Evolutionary conservation across 2,888 invertebrate species (phyloP), one percentile per base, ranked within the genome.

Genomic region (Chironomus riparius): DNA sequence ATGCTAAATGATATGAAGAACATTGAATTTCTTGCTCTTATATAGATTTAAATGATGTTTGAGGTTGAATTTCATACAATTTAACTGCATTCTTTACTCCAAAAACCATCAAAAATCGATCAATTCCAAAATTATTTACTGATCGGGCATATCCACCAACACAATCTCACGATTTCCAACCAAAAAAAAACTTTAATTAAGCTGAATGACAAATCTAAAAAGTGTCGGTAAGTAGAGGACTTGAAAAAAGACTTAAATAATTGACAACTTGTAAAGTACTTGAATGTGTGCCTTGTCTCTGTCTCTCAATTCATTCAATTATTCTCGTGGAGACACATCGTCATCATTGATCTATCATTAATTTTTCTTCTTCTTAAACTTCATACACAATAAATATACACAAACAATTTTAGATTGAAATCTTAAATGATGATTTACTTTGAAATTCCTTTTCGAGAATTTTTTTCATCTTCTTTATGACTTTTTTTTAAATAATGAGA

Each of bases 151-250:
- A 28, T 28, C 3, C 5, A 28, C 28, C 3, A 28, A 28, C 5
- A 28, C 50, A 50, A n/a, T 15, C 15, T 15, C 50, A 50, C 50
- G 50, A 15, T 4, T 70, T 28, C 38, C 38, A 38, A 38, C 10
- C 1, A 38, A 56, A 56, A 56, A 56, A 56, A 56, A 47, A 61
- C n/a, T 72, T 73, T 74, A 74, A 74, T 74, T 74, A 74, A 74
- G 62, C 15, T 74, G 74, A 74, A 74, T 74, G 74, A 74, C 74
- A 74, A 74, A 68, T 68, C 74, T 18, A 74, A 74, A 72, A 74
- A 68, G 47, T 47, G 38, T 47, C 38, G 13, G 65, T 47, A 21
- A 38, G 6, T 22, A 15, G 56, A 28, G 13, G 48, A 47, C 38
- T 38, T 38, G 38, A 38, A 38, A 28, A 28, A 38, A 38, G 38